These are phyloP conservation scores for Eurois occulta DNA, from an alignment of 2,888 invertebrate genomes.

Conservation along the genomic window DNA sequence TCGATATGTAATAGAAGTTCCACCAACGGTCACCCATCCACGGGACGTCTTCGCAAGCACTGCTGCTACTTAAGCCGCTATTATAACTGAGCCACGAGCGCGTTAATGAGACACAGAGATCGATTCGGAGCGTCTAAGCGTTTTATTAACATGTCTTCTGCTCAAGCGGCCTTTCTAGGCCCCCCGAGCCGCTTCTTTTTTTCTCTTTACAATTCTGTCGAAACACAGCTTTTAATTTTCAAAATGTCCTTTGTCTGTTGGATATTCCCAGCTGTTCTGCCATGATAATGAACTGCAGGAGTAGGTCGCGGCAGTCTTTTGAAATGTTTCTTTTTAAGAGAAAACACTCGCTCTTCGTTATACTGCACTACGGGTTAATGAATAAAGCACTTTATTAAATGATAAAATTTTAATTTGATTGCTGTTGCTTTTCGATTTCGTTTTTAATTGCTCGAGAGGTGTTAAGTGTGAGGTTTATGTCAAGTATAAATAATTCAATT, in stretches of 20 bases:
- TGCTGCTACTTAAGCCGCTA: background rate
- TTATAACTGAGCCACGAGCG: background rate
- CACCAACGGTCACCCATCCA: background rate
- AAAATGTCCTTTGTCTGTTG: slow-evolving; percentile 77
- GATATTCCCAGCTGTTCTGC: slow-evolving; percentile 71
- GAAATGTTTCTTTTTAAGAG: slow-evolving; percentile 73
- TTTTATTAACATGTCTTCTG: background rate
- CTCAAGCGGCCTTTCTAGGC: background rate
- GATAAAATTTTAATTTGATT: slow-evolving; percentile 59
- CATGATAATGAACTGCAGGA: slow-evolving; percentile 79
- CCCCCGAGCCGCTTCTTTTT: slow-evolving; percentile 22
- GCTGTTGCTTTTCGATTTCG: slow-evolving; percentile 26
- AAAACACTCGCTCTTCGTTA: slow-evolving; percentile 69
- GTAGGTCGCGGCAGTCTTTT: slow-evolving; percentile 74
- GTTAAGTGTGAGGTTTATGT: background rate
- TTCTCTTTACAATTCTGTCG: slow-evolving; percentile 41
- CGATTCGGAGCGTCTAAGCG: background rate
- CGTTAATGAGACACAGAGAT: background rate
- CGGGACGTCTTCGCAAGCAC: background rate
- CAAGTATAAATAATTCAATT: background rate
- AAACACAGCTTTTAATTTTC: slow-evolving; percentile 73
- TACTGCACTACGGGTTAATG: slow-evolving; percentile 70
- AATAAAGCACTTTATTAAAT: slow-evolving; percentile 66
- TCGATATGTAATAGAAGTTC: background rate
- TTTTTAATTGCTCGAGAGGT: slow-evolving; percentile 29